Conservation (phyloP, 2,113 vertebrate genomes). For the Ciconia maguari region DNA sequence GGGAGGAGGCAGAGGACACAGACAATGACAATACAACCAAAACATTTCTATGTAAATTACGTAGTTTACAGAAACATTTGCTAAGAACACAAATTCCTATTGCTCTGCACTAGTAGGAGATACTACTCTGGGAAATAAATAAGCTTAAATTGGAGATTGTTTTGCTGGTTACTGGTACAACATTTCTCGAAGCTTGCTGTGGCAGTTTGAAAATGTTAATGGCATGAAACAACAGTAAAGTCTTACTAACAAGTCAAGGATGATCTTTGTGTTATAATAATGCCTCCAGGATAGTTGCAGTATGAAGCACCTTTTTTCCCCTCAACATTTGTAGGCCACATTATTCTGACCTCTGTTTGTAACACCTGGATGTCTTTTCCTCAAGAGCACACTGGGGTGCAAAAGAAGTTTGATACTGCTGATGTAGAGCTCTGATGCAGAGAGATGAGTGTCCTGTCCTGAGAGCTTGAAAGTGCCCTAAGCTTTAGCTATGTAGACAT, state of each 20-base stretch:
- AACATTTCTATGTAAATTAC: background rate
- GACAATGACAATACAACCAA: background rate
- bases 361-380: background rate
- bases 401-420: background rate
- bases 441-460: background rate
- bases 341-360: background rate
- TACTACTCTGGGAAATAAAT: background rate
- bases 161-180: background rate
- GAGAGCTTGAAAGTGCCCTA: background rate
- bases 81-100: background rate
- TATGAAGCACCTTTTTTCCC: background rate
- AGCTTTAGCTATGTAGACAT: too few relatives aligned
- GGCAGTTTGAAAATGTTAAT: background rate
- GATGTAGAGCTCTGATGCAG: background rate
- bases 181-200: background rate
- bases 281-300: background rate
- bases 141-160: background rate
- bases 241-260: background rate
- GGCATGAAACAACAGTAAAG: background rate
- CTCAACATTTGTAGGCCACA: background rate
- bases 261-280: background rate
- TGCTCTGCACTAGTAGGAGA: background rate
- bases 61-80: background rate
- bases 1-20: background rate
- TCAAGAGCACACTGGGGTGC: background rate